Evolutionary conservation across 2,113 vertebrate species (phyloP).

Genomic region (Mellivora capensis): DNA sequence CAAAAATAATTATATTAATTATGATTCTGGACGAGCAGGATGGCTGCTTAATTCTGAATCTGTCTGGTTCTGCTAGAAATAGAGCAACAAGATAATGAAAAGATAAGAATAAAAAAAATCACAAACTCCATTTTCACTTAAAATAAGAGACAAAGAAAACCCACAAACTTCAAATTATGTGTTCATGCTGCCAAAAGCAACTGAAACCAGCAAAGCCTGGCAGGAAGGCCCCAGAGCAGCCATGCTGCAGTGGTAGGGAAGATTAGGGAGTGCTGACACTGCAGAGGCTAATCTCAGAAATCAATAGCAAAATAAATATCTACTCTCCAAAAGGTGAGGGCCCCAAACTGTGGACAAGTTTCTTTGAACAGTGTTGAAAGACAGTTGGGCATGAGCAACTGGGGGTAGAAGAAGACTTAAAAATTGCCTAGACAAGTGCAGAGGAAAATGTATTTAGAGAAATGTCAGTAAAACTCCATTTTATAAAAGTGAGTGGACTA

Average conservation of each 20-base stretch:
- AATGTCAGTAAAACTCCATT: not conserved
- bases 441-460: not conserved
- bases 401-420: not conserved
- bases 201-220: not conserved
- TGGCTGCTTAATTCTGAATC: not conserved
- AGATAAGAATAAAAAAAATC: not conserved
- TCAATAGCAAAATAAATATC: not conserved
- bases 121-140: not conserved
- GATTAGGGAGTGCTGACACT: rapidly evolving
- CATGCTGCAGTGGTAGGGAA: not conserved
- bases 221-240: not conserved
- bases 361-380: not conserved
- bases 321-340: not conserved
- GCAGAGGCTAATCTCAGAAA: not conserved
- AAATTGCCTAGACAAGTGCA: not conserved
- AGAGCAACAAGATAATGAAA: slow-evolving; percentile 36
- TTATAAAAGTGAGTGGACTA: not conserved
- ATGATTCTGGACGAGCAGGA: not conserved
- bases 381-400: not conserved
- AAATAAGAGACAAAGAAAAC: slow-evolving; percentile 33
- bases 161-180: not conserved
- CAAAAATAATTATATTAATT: slow-evolving; percentile 37
- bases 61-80: slow-evolving; percentile 9
- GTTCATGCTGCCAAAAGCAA: not conserved
- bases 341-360: rapidly evolving